Evolutionary conservation across 2,113 vertebrate genomes (phyloP).

Genomic region (Sinocyclocheilus rhinocerous): DNA sequence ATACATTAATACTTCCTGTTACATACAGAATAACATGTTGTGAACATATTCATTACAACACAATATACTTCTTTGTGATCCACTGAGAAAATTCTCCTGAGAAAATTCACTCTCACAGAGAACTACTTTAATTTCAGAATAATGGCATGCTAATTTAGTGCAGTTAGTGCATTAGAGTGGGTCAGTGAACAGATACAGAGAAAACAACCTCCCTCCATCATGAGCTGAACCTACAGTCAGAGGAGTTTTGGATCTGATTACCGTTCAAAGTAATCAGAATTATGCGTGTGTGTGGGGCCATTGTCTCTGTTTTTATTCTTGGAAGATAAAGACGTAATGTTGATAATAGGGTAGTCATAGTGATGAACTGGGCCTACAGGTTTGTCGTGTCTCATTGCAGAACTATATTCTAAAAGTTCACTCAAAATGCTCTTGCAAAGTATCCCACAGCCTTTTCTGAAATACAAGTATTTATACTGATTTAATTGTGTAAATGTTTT

Average conservation of each 20-base stretch:
- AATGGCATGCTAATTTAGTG: constrained; percentile 59
- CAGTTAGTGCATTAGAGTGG: constrained; percentile 58
- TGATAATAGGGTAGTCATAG: constrained; percentile 29
- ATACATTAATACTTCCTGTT: neutral
- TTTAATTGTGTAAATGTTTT: neutral
- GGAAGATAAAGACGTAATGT: constrained; percentile 6
- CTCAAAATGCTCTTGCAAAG: neutral
- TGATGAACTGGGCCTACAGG: constrained; percentile 26
- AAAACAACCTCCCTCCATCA: constrained; percentile 30
- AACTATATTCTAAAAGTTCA: constrained; percentile 14
- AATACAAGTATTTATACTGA: neutral
- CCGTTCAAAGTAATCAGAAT: constrained; percentile 19
- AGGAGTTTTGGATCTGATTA: constrained; percentile 45
- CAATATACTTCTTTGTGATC: constrained; percentile 29
- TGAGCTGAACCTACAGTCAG: constrained; percentile 50
- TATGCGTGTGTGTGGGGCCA: neutral
- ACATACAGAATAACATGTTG: constrained; percentile 9
- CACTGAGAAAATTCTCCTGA: constrained; percentile 40
- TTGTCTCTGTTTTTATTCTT: constrained; percentile 33
- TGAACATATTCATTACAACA: constrained; percentile 25
- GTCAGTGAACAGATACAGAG: constrained; percentile 56
- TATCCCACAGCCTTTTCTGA: neutral
- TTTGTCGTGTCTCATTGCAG: constrained; percentile 1
- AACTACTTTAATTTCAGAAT: constrained; percentile 55
- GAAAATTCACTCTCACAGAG: constrained; percentile 42